Evolutionary conservation across 2,888 invertebrate species (phyloP).

Genomic region (Watsonalla binaria): DNA sequence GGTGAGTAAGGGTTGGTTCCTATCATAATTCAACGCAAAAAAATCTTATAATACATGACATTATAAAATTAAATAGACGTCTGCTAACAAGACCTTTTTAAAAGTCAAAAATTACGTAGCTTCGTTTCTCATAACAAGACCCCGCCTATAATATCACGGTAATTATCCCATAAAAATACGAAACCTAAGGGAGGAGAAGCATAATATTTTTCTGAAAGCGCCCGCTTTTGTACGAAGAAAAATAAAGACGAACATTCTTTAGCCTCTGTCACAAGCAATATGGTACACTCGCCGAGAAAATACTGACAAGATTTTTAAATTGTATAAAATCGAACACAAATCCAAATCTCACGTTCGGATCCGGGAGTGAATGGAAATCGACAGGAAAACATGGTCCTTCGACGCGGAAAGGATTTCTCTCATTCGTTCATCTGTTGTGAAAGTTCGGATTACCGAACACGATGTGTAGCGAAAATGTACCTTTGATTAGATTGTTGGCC

Average conservation of each 20-base stretch:
- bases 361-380: conserved; percentile 44
- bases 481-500: conserved; percentile 34
- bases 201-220: neutral
- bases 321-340: conserved; percentile 20
- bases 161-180: neutral
- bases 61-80: neutral
- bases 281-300: neutral
- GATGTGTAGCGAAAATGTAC: conserved; percentile 23
- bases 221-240: neutral
- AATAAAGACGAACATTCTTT: neutral
- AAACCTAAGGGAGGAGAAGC: neutral
- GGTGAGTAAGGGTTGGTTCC: too few relatives aligned
- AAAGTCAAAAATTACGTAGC: neutral
- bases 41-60: too few relatives aligned
- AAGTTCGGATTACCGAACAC: neutral
- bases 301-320: conserved; percentile 14
- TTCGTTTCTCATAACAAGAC: neutral
- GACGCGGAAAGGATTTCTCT: conserved; percentile 38
- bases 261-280: neutral
- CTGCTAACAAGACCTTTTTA: neutral
- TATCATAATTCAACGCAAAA: too few relatives aligned
- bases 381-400: conserved; percentile 40
- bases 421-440: conserved; percentile 21
- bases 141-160: neutral
- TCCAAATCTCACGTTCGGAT: conserved; percentile 18